Conservation (phyloP, 2,797 vertebrate genomes). For the Neosilurus mollespiculum region DNA sequence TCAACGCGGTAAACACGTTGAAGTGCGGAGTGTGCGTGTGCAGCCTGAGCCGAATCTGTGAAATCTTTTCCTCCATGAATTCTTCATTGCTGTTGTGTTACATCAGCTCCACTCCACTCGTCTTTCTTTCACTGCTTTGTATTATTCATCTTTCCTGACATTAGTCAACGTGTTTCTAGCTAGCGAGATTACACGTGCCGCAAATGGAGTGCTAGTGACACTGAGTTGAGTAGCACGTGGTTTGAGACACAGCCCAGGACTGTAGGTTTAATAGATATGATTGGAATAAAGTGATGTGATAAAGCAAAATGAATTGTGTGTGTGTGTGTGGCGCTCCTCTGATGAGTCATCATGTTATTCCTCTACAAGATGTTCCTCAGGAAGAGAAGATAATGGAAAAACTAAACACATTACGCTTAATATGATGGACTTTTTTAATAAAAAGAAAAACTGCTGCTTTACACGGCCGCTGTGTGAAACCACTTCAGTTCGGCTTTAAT, state of each 20-base stretch:
- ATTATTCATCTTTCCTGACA: constrained; percentile 3
- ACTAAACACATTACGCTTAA: background rate
- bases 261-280: background rate
- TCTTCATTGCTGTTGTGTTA: constrained; percentile 47
- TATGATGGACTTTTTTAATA: background rate
- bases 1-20: background rate
- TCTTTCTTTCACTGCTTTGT: background rate
- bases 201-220: background rate
- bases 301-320: background rate
- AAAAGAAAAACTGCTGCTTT: background rate
- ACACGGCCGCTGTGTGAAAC: background rate
- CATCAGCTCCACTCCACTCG: constrained; percentile 45
- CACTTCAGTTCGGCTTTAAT: too few species aligned
- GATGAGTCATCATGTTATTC: constrained; percentile 30
- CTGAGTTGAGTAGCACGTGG: background rate
- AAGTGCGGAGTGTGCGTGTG: background rate
- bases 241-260: background rate
- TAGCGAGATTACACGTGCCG: background rate
- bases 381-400: background rate
- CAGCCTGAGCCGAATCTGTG: background rate
- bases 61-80: constrained; percentile 13
- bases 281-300: constrained; percentile 9
- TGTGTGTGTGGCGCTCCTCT: constrained; percentile 4
- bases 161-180: background rate
- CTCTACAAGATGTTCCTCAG: constrained; percentile 16